Evolutionary conservation across 2,888 invertebrate genomes (phyloP).

Genomic region (Philereme transversata): DNA sequence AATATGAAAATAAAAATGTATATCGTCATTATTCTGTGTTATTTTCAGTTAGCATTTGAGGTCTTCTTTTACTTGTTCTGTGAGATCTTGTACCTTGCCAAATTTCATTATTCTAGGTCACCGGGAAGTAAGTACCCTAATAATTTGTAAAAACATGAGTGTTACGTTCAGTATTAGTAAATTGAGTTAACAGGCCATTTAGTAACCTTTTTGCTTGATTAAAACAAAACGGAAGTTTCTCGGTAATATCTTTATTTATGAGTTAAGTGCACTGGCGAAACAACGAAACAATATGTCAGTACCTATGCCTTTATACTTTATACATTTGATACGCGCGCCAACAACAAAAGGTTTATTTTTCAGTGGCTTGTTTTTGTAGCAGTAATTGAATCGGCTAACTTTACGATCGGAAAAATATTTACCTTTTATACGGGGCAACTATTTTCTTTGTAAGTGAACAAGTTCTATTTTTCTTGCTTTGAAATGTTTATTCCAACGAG

Average conservation of each 20-base stretch:
- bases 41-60: too few species aligned
- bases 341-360: constrained; percentile 68
- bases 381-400: constrained; percentile 71
- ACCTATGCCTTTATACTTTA: constrained; percentile 34
- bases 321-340: constrained; percentile 53
- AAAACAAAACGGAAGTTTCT: constrained; percentile 40
- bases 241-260: constrained; percentile 52
- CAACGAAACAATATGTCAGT: constrained; percentile 4
- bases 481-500: neutral
- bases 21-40: constrained; percentile 1
- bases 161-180: neutral
- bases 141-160: too few species aligned
- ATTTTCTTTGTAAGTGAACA: constrained; percentile 19
- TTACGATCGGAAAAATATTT: constrained; percentile 64
- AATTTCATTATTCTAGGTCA: too few species aligned
- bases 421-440: constrained; percentile 29
- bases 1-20: neutral
- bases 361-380: constrained; percentile 61
- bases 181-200: constrained; percentile 16
- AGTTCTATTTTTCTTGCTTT: constrained; percentile 26
- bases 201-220: constrained; percentile 38
- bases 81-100: too few species aligned
- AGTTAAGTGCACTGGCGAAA: constrained; percentile 46
- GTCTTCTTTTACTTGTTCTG: too few species aligned
- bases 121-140: too few species aligned